Conservation (phyloP, 2,888 invertebrate genomes). For the Eristalinus aeneus region DNA sequence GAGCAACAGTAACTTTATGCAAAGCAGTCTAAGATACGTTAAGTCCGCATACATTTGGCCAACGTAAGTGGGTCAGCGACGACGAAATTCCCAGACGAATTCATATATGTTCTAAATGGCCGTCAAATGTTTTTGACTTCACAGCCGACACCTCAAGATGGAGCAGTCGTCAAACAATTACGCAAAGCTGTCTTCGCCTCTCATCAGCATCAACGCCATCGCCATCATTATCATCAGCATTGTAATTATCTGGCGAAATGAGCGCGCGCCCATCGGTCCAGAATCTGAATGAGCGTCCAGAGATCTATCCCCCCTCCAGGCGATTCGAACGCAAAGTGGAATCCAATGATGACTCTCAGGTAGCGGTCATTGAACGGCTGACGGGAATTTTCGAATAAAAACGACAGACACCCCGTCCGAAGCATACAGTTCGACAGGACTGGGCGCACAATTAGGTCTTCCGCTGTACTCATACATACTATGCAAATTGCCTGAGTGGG, state of each 20-base stretch:
- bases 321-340: neutral
- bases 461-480: constrained; percentile 1
- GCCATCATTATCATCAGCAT: constrained; percentile 13
- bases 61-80: neutral
- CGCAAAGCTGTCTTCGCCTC: neutral
- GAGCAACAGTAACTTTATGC: neutral
- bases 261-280: neutral
- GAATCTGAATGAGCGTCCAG: constrained; percentile 27
- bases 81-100: neutral
- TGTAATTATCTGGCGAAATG: neutral
- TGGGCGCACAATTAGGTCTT: constrained; percentile 77
- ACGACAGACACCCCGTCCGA: constrained; percentile 24
- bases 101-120: neutral
- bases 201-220: constrained; percentile 11
- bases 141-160: neutral
- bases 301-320: constrained; percentile 29
- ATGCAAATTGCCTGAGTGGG: constrained; percentile 31
- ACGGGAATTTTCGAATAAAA: constrained; percentile 61
- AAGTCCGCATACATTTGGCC: neutral
- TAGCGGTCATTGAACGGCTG: constrained; percentile 50
- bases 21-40: neutral
- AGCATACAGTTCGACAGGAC: constrained; percentile 76
- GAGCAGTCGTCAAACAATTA: neutral
- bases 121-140: neutral
- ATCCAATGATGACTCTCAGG: constrained; percentile 21